Evolutionary conservation across 2,797 vertebrate species (phyloP), one percentile per base, ranked within the genome.

Genomic region (Halcyon leucocephala): DNA sequence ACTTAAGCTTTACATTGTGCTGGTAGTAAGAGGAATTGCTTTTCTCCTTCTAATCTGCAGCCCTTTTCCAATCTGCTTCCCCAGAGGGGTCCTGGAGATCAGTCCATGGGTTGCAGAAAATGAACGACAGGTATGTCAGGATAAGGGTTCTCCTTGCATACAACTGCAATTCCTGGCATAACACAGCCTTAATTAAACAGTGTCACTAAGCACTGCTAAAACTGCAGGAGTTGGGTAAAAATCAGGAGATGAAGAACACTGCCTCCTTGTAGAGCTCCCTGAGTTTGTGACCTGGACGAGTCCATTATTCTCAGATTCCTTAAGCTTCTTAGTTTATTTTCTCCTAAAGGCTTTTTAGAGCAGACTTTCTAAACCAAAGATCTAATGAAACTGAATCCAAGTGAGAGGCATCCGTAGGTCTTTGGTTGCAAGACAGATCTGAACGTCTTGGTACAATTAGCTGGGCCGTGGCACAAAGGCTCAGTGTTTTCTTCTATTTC

Each of bases 221-320:
- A 55, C 76, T 2, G 2, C 6, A 65, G 29, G 29, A 79, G 10
- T 2, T 26, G 6, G 10, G 24, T 61, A 49, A 80, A 87, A 81
- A 61, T 4, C 1, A 60, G 28, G 39, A 81, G 67, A 9, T 4
- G 0, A 72, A 48, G 18, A 87, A 60, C 0, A 41, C 10, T n/a
- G 26, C 14, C 35, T 60, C 55, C 65, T 64, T 25, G 12, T 1
- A 49, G n/a, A 87, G 39, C 15, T 69, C 26, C 55, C 8, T 0
- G 0, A 72, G 29, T 42, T 26, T 0, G 0, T 39, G 29, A 70
- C 28, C 46, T 55, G 11, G 3, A 54, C 6, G 2, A 79, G 9
- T 31, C 48, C 10, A 2, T 54, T n/a, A 12, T 12, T 76, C 67
- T 26, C 74, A 37, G 16, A 6, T 44, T 64, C 18, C 12, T 17